Base-by-base conservation (phyloP, 1,140 invertebrate species). In the Anastrepha ludens region DNA sequence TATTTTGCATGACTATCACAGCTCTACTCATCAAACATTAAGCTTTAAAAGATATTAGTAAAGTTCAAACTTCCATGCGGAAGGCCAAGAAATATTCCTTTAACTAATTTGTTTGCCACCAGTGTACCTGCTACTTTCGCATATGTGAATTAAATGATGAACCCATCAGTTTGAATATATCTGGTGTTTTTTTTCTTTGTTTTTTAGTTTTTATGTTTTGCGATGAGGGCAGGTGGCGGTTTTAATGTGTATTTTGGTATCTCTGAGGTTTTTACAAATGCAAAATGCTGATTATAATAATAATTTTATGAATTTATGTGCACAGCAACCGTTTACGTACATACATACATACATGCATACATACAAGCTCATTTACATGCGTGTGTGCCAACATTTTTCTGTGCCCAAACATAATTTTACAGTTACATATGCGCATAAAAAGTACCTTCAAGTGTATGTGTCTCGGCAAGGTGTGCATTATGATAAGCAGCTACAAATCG, bases 291-390 rank as follows among this genome's bases (percentile, higher is more conserved):
- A 91, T 91, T 92, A 91, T 89, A 81, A 81, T 55, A 91, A 91
- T 91, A 91, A 91, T 91, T 91, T 91, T 90, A 90, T 90, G 91
- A 91, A 91, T 91, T 91, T 91, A 91, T 91, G 91, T 91, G 90
- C 90, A 41, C 17, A 50, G 17, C 74, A 55, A 44, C 47, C 74
- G 50, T 81, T 44, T 74, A 74, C 70, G 17, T 64, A 64, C 7
- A n/a, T 47, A 29, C 41, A 0, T 9, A 29, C 70, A 39, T 39
- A 74, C 39, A 29, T 44, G 70, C 15, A 47, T 44, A 39, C n/a
- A 17, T 55, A 13, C 44, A 39, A 4, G 17, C 47, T 55, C 1
- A 17, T 47, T 81, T 44, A 47, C 47, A 50, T 5, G 0, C 3
- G 2, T 81, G 44, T 67, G 4, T 67, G 64, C 6, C 11, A 55